Conservation (phyloP, 1,140 invertebrate species). For the Calycopis cecrops region DNA sequence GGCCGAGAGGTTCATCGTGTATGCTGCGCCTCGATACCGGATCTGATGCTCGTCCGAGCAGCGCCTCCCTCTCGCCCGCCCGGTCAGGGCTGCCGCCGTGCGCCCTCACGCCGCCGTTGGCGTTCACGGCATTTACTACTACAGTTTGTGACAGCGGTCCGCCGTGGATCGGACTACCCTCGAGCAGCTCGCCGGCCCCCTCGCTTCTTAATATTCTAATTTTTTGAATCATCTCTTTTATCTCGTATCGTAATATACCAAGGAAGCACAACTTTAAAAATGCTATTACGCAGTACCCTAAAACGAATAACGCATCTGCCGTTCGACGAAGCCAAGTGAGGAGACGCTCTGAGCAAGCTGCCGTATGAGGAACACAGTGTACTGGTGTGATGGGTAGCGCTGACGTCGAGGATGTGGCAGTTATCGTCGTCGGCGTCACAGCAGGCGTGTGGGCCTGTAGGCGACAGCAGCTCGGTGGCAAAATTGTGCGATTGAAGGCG, state of each 20-base stretch:
- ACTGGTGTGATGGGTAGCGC: slow-evolving; percentile 52
- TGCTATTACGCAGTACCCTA: slow-evolving; percentile 92
- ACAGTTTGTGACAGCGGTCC: slow-evolving; percentile 64
- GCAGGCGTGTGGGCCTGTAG: slow-evolving; percentile 58
- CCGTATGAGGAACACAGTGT: slow-evolving; percentile 58
- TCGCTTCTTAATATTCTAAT: slow-evolving; percentile 80
- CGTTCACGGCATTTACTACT: slow-evolving; percentile 68
- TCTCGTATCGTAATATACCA: slow-evolving; percentile 89
- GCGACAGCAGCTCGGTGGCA: slow-evolving; percentile 76
- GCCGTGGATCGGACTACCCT: slow-evolving; percentile 67
- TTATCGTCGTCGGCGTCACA: slow-evolving; percentile 76
- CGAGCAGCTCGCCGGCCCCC: slow-evolving; percentile 62
- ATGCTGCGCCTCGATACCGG: slow-evolving; percentile 71
- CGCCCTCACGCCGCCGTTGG: slow-evolving; percentile 66
- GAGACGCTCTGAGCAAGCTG: slow-evolving; percentile 83
- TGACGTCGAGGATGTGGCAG: slow-evolving; percentile 80
- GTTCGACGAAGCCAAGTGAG: slow-evolving; percentile 84
- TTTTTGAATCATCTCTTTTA: slow-evolving; percentile 93
- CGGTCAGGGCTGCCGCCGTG: slow-evolving; percentile 63
- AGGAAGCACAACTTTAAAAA: slow-evolving; percentile 94
- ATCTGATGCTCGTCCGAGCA: slow-evolving; percentile 70
- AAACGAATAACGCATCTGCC: slow-evolving; percentile 87
- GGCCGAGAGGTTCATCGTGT: slow-evolving; percentile 71
- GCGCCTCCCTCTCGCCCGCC: slow-evolving; percentile 74
- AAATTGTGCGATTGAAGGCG: slow-evolving; percentile 54